These are phyloP conservation scores for Noctua pronuba DNA, from an alignment of 2,888 invertebrate genomes.

Conservation along the genomic window DNA sequence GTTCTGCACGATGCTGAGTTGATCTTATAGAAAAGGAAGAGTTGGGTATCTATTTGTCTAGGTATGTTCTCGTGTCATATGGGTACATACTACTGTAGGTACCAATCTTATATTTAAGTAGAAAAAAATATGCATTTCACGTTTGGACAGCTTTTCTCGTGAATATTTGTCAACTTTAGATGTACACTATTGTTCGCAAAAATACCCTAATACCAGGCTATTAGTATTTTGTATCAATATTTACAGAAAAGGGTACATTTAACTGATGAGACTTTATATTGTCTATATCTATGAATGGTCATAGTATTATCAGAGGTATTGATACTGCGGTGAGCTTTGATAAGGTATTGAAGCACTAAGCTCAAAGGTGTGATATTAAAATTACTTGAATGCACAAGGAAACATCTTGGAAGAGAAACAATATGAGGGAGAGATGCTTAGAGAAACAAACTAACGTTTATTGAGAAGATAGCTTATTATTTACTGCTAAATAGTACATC, in stretches of 20 bases:
- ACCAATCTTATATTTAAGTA: slow-evolving; percentile 24
- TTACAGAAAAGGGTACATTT: slow-evolving; percentile 32
- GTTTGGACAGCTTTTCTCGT: slow-evolving; percentile 55
- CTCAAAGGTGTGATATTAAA: slow-evolving; percentile 63
- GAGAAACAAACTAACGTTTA: slow-evolving; percentile 32
- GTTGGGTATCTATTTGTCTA: slow-evolving; percentile 12
- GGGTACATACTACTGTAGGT: slow-evolving; percentile 10
- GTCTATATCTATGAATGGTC: slow-evolving; percentile 4
- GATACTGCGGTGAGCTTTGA: slow-evolving; percentile 30
- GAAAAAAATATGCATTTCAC: slow-evolving; percentile 61
- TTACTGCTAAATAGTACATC: slow-evolving; percentile 20
- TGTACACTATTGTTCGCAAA: slow-evolving; percentile 24
- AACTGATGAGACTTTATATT: slow-evolving; percentile 12
- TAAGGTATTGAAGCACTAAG: slow-evolving; percentile 28
- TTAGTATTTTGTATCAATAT: slow-evolving; percentile 48
- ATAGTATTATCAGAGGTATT: slow-evolving; percentile 31
- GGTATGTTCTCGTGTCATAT: slow-evolving; percentile 1
- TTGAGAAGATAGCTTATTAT: slow-evolving; percentile 15
- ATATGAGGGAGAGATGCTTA: slow-evolving; percentile 50
- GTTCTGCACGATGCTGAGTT: slow-evolving; percentile 26
- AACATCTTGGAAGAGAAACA: slow-evolving; percentile 44
- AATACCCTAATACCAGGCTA: slow-evolving; percentile 10
- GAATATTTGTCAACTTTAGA: slow-evolving; percentile 45
- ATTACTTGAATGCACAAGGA: slow-evolving; percentile 46
- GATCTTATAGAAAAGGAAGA: slow-evolving; percentile 24